Conservation (phyloP, 2,888 invertebrate genomes). For the Lycophotia porphyrea region DNA sequence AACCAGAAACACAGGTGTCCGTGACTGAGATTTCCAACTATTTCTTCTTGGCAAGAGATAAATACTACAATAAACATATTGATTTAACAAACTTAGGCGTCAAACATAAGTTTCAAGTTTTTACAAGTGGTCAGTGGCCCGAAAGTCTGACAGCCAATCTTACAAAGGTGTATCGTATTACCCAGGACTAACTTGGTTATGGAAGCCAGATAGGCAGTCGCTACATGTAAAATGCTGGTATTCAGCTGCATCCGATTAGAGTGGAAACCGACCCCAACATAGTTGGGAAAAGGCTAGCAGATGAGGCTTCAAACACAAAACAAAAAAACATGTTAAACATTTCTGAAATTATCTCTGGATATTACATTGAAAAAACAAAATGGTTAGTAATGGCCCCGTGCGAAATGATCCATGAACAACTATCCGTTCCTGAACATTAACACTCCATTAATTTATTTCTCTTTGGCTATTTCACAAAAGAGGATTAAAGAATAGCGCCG, state of each 20-base stretch:
- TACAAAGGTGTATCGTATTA: no score
- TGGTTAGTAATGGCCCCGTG: background rate
- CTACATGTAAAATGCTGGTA: no score
- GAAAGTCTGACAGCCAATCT: no score
- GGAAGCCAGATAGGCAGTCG: no score
- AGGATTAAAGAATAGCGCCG: conserved; percentile 1
- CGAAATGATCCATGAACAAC: background rate
- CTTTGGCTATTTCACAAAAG: background rate
- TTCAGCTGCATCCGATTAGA: no score
- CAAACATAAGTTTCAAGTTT: no score
- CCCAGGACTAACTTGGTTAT: no score
- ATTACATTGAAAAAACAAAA: background rate
- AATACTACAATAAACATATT: background rate
- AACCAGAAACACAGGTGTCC: background rate
- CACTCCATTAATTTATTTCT: conserved; percentile 23
- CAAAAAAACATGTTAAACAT: no score
- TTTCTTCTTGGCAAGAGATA: background rate
- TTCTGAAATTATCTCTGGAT: background rate
- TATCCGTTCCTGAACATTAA: background rate
- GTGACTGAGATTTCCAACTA: background rate
- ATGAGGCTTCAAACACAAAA: no score
- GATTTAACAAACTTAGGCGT: background rate
- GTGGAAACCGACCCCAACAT: no score
- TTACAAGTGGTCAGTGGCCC: no score
- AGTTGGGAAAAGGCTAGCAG: no score